Evolutionary conservation across 2,113 vertebrate species (phyloP), one percentile per base, ranked within the genome.

Genomic region (Acanthochromis polyacanthus): DNA sequence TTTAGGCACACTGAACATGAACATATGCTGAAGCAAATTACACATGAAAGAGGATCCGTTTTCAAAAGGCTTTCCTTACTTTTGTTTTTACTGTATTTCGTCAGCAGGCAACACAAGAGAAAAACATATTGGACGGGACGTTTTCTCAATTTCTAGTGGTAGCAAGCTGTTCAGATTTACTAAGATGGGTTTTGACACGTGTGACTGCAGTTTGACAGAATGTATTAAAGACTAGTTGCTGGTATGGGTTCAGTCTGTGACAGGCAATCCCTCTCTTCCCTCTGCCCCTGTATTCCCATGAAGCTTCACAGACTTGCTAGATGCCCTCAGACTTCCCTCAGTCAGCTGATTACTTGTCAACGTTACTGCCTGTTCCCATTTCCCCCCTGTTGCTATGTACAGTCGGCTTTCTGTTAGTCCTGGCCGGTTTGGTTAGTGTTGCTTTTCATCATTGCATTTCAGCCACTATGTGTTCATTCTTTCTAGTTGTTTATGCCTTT

Each of bases 131-230:
- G 20, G 23, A 14, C 30, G 1, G 32, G 45, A 12, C 22, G 25
- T 22, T 68, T 45, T 55, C 22, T 67, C 43, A 57, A 5, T 63
- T 58, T 46, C n/a, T 22, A 10, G 32, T 4, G 17, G 15, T 46
- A 57, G 59, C 32, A 46, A 50, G 17, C 55, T 11, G 17, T 25
- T 50, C 8, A 32, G 60, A 62, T 78, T 63, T 62, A 48, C 80
- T 23, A 11, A 38, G 40, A 50, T 50, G 69, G 43, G 25, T 68
- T 70, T 71, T 63, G 57, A 75, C 48, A 58, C 32, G 61, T 67
- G 30, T 17, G 10, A 57, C 80, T 62, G 64, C 19, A 65, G 30
- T 32, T 60, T 60, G 62, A 56, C 43, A 65, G 43, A 62, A 46
- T 40, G 11, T 28, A 56, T 58, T 74, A 55, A 22, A 22, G 59